These are phyloP conservation scores for Zaprionus lachaisei DNA, from an alignment of 1,140 invertebrate genomes.

Conservation along the genomic window DNA sequence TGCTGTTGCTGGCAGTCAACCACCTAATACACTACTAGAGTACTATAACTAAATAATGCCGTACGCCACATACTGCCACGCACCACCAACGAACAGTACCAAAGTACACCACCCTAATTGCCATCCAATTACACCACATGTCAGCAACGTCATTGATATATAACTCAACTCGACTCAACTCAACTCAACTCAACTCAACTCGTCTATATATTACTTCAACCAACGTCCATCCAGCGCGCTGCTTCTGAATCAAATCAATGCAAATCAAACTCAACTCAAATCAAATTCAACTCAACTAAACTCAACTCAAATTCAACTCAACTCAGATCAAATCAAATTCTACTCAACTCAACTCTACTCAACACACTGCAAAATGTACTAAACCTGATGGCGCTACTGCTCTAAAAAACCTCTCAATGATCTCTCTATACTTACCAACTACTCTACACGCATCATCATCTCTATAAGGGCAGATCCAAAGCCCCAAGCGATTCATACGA, in stretches of 20 bases:
- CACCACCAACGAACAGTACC: constrained; percentile 61
- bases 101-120: constrained; percentile 58
- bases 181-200: constrained; percentile 11
- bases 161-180: constrained; percentile 21
- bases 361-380: constrained; percentile 58
- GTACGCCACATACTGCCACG: constrained; percentile 41
- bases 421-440: constrained; percentile 51
- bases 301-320: constrained; percentile 20
- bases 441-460: constrained; percentile 53
- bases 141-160: constrained; percentile 41
- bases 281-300: constrained; percentile 28
- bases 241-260: constrained; percentile 41
- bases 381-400: constrained; percentile 60
- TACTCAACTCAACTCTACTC: constrained; percentile 46
- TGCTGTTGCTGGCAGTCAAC: constrained; percentile 36
- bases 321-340: constrained; percentile 19
- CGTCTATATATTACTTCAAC: constrained; percentile 13
- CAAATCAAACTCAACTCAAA: constrained; percentile 36
- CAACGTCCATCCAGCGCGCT: constrained; percentile 34
- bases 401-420: constrained; percentile 53
- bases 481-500: constrained; percentile 3
- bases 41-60: constrained; percentile 44
- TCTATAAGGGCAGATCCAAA: constrained; percentile 14
- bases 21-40: constrained; percentile 42
- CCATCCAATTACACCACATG: constrained; percentile 56